These are phyloP conservation scores for Panzeria rudis DNA, from an alignment of 2,888 invertebrate genomes.

Conservation along the genomic window DNA sequence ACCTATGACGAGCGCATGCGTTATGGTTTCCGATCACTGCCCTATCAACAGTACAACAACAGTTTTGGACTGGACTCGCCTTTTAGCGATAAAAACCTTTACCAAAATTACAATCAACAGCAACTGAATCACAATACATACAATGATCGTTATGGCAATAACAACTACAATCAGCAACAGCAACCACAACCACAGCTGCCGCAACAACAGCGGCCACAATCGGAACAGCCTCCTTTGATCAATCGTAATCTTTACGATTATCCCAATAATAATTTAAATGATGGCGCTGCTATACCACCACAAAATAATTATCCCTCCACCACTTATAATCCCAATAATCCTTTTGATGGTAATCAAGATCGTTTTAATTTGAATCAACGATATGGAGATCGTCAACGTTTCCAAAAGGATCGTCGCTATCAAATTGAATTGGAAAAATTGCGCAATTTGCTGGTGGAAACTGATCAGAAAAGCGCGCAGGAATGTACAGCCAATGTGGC, in stretches of 20 bases:
- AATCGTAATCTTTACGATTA: slow-evolving; percentile 56
- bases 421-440: slow-evolving; percentile 82
- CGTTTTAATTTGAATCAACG: slow-evolving; percentile 79
- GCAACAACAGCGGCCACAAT: slow-evolving; percentile 22
- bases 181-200: slow-evolving; percentile 5
- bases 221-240: slow-evolving; percentile 25
- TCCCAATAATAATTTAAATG: slow-evolving; percentile 50
- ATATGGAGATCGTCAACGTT: slow-evolving; percentile 84
- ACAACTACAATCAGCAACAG: slow-evolving; percentile 65
- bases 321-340: slow-evolving; percentile 75
- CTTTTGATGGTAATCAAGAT: slow-evolving; percentile 78
- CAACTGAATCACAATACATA: slow-evolving; percentile 65
- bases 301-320: slow-evolving; percentile 55
- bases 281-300: slow-evolving; percentile 42
- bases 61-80: slow-evolving; percentile 78
- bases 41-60: slow-evolving; percentile 75
- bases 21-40: slow-evolving; percentile 78
- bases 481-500: slow-evolving; percentile 94
- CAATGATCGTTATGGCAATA: slow-evolving; percentile 71
- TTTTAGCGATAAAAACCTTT: slow-evolving; percentile 77
- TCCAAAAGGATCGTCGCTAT: slow-evolving; percentile 82
- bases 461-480: slow-evolving; percentile 90
- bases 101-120: slow-evolving; percentile 76
- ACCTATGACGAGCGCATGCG: slow-evolving; percentile 81
- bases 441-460: slow-evolving; percentile 86